These are phyloP conservation scores for Clarias pachynema DNA, from an alignment of 2,797 vertebrate genomes.

Conservation along the genomic window DNA sequence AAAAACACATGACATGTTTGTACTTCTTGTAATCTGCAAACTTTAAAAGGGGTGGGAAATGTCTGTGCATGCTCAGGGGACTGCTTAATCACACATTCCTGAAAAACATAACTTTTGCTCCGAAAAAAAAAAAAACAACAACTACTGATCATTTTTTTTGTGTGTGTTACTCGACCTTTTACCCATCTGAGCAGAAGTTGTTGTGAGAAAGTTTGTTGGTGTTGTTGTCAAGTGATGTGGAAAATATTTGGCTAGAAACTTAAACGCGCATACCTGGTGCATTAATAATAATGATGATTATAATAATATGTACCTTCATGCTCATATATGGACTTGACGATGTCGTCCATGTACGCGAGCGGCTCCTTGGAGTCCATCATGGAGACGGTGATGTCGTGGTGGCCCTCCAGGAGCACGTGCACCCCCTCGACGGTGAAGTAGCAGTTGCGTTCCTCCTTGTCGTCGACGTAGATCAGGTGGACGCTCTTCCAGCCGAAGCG, in stretches of 20 bases:
- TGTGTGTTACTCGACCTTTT: constrained; percentile 32
- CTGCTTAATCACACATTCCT: constrained; percentile 27
- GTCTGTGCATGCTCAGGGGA: constrained; percentile 28
- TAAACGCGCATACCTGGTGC: background rate
- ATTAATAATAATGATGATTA: background rate
- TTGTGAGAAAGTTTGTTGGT: no score
- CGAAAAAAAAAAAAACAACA: constrained; percentile 37
- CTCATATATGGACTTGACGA: constrained; percentile 70
- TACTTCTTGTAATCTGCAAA: constrained; percentile 27
- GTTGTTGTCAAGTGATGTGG: constrained; percentile 6
- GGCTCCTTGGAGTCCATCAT: constrained; percentile 71
- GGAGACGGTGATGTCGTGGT: constrained; percentile 73
- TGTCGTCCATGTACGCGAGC: constrained; percentile 78
- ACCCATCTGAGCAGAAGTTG: constrained; percentile 28
- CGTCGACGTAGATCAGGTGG: constrained; percentile 87
- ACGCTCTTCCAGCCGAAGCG: constrained; percentile 87
- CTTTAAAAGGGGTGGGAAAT: constrained; percentile 11
- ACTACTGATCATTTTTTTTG: constrained; percentile 46
- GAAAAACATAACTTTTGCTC: constrained; percentile 42
- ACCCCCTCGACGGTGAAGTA: constrained; percentile 92
- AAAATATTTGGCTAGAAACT: background rate
- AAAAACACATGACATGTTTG: background rate
- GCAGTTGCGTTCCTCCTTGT: constrained; percentile 86
- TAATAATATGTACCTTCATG: constrained; percentile 68
- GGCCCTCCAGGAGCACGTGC: constrained; percentile 78